Evolutionary conservation across 2,888 invertebrate species (phyloP).

Genomic region (Bruchidius siliquastri): DNA sequence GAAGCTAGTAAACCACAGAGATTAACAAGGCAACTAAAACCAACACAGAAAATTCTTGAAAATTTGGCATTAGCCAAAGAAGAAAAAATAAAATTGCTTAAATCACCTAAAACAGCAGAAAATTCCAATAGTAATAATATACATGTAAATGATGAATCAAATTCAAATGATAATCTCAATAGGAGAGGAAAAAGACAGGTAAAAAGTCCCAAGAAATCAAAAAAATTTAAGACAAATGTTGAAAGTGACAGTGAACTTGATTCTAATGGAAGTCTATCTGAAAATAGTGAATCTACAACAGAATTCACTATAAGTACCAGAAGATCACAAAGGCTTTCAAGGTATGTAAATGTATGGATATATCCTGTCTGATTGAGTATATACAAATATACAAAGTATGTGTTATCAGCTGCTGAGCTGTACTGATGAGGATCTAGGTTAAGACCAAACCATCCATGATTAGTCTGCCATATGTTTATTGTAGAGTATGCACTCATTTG

Average conservation of each 20-base stretch:
- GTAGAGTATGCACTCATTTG: too few species aligned
- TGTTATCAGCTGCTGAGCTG: too few species aligned
- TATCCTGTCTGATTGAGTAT: too few species aligned
- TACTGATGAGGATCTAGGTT: too few species aligned
- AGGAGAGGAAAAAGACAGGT: conserved; percentile 24
- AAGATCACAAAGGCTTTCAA: conserved; percentile 34
- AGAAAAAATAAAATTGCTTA: conserved; percentile 25
- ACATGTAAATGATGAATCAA: not conserved
- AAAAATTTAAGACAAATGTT: conserved; percentile 24
- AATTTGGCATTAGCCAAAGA: conserved; percentile 53
- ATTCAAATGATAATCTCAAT: conserved; percentile 5
- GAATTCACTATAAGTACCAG: conserved; percentile 21
- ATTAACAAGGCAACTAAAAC: conserved; percentile 58
- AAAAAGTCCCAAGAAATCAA: conserved; percentile 23
- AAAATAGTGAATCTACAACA: conserved; percentile 15
- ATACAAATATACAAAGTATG: too few species aligned
- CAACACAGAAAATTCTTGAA: conserved; percentile 63
- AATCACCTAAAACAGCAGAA: conserved; percentile 9
- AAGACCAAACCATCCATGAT: too few species aligned
- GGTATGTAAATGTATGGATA: conserved; percentile 23
- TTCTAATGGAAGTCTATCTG: conserved; percentile 22
- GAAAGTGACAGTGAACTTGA: conserved; percentile 29
- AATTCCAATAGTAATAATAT: conserved; percentile 12
- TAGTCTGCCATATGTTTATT: not conserved
- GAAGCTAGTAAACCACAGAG: conserved; percentile 49